Percentiles rank a stretch among this genome's conserved stretches.
These are phyloP conservation scores for Peromyscus eremicus DNA, from an alignment of 2,797 vertebrate genomes.

Conservation along the genomic window DNA sequence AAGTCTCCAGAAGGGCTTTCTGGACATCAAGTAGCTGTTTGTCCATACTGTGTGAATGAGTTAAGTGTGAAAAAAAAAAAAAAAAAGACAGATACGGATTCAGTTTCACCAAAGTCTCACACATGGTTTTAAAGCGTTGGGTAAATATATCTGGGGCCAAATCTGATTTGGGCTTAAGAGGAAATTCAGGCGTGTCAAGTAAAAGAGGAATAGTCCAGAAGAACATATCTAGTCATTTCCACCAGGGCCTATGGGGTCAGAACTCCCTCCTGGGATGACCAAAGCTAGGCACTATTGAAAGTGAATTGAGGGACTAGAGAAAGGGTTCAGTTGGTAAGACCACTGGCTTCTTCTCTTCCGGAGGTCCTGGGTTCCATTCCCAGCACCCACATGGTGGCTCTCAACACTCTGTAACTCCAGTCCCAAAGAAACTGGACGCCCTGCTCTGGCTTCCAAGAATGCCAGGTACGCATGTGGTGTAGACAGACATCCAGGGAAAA, in stretches of 20 bases:
- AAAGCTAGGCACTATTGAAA: not conserved
- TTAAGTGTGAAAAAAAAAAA: constrained; percentile 74
- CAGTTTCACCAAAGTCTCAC: constrained; percentile 64
- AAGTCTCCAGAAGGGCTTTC: constrained; percentile 46
- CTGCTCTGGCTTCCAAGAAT: not conserved
- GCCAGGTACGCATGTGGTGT: not conserved
- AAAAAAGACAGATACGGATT: constrained; percentile 64
- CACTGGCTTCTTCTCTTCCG: not conserved
- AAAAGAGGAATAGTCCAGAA: constrained; percentile 4
- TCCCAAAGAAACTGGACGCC: too few relatives aligned
- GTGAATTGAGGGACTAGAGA: not conserved
- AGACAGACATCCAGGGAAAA: not conserved
- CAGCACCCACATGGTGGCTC: not conserved
- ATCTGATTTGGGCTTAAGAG: constrained; percentile 43
- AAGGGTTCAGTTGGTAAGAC: not conserved
- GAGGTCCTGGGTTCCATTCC: not conserved
- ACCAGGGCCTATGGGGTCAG: not conserved
- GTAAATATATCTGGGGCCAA: constrained; percentile 46
- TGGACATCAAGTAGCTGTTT: constrained; percentile 61
- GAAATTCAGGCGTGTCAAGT: constrained; percentile 2
- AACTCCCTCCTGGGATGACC: not conserved
- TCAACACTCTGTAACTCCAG: not conserved
- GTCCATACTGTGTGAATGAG: constrained; percentile 32
- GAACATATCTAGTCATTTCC: not conserved
- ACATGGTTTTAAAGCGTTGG: constrained; percentile 40